A percentile compares a stretch with the other conserved stretches of the same genome.
These are phyloP conservation scores for Caenorhabditis sinica DNA, from an alignment of 2,888 invertebrate species.

Conservation along the genomic window DNA sequence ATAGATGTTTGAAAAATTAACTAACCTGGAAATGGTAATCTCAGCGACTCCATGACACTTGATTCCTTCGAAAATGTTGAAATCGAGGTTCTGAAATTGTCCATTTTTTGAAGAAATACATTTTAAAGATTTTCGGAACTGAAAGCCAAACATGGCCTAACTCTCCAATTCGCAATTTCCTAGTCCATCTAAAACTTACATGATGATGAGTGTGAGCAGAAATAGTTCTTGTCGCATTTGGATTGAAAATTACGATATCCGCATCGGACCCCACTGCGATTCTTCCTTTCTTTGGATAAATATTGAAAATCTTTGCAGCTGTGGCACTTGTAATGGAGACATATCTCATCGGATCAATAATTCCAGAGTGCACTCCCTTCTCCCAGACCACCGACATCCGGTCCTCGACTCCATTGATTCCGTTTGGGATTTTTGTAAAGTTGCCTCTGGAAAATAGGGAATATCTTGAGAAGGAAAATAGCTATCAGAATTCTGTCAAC, in stretches of 20 bases:
- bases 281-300: conserved; percentile 96
- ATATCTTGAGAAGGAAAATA: background rate
- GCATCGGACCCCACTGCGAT: conserved; percentile 96
- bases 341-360: conserved; percentile 94
- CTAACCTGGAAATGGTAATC: conserved; percentile 90
- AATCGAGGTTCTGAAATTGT: conserved; percentile 88
- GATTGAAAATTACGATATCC: conserved; percentile 97
- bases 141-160: no score
- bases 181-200: conserved; percentile 33
- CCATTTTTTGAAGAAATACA: background rate
- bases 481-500: no score
- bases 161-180: background rate
- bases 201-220: conserved; percentile 92
- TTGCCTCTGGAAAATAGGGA: conserved; percentile 37
- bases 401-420: conserved; percentile 97
- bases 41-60: conserved; percentile 91
- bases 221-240: conserved; percentile 90
- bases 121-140: no score
- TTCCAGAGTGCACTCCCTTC: conserved; percentile 90
- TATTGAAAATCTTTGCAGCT: conserved; percentile 95
- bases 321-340: conserved; percentile 94
- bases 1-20: background rate
- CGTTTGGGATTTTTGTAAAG: conserved; percentile 84
- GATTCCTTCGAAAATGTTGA: conserved; percentile 94
- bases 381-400: conserved; percentile 98